Evolutionary conservation across 2,888 invertebrate genomes (phyloP).

Genomic region (Lepidochitona cinerea): DNA sequence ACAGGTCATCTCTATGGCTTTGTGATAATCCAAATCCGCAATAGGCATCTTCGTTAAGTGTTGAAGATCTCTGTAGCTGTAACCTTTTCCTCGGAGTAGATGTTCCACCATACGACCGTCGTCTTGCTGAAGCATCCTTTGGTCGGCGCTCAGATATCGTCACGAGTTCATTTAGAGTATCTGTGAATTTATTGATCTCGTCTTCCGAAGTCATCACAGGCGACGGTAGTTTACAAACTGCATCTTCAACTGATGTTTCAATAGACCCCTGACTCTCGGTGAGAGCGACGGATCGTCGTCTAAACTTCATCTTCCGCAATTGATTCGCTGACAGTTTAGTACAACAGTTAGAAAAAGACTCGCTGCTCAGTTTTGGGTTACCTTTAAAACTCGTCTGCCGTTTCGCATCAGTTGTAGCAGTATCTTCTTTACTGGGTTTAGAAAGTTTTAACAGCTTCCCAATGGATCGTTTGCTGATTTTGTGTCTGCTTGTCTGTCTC

Average conservation of each 20-base stretch:
- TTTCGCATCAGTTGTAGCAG: not conserved
- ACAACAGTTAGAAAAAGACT: too few species aligned
- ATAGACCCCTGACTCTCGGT: not conserved
- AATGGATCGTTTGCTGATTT: not conserved
- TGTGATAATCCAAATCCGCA: constrained; percentile 35
- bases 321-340: not conserved
- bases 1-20: constrained; percentile 20
- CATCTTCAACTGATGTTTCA: not conserved
- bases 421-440: not conserved
- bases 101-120: not conserved
- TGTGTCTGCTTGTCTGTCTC: not conserved
- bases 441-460: not conserved
- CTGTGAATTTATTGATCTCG: not conserved
- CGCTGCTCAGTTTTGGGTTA: too few species aligned
- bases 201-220: not conserved
- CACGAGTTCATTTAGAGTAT: not conserved
- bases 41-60: constrained; percentile 29
- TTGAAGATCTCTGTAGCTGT: not conserved
- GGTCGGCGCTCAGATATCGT: not conserved
- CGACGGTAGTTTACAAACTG: not conserved
- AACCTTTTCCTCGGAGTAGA: not conserved
- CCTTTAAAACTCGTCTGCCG: not conserved
- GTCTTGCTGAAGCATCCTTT: not conserved
- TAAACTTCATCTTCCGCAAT: not conserved
- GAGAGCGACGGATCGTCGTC: not conserved